Base-by-base conservation (phyloP, 2,888 invertebrate genomes). In the Pseudococcus longispinus region DNA sequence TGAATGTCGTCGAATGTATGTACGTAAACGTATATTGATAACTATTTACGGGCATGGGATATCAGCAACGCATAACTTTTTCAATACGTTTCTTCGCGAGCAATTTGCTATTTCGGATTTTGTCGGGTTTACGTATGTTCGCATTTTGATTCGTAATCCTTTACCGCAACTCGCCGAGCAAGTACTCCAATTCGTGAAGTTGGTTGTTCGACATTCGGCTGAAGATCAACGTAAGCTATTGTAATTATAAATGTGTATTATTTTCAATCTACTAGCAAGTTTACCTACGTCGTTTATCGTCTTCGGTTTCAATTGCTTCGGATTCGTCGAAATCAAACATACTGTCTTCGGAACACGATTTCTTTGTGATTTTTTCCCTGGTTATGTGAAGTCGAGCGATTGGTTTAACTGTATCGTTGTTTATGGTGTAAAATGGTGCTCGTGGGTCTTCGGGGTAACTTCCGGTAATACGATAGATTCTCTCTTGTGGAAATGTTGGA, bases 91-190 rank as follows among this genome's bases (percentile, higher is more conserved):
- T 91, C 97, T 95, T 46, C 95, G 91, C 89, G 93, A 92, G 90
- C 95, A 95, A 89, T 93, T 91, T 89, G 93, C 92, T 93, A 94
- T 93, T 89, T 91, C 91, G 8, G 97, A 97, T 90, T 94, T 94
- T 89, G 94, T 93, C 80, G 94, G 94, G 91, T 94, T 91, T 88
- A 92, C 90, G 91, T 96, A 97, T 88, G 92, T 91, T 87, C 97
- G 93, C 87, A 93, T 94, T 89, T 97, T 93, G 93, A 95, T 95
- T 89, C 96, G 93, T 88, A 94, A 92, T 37, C 98, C 98, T 92
- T 95, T 95, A 87, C 97, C 98, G 91, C 98, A 98, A 44, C 94
- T 93, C 60, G 96, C 96, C 6, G 96, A 95, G 90, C 97, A 98
- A 23, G 93, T 92, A 42, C 94, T 94, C 96, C 96, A 98, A 13